A percentile compares a stretch with the other conserved stretches of the same genome.
Conservation (phyloP, 2,113 vertebrate species). For the Polypterus senegalus region DNA sequence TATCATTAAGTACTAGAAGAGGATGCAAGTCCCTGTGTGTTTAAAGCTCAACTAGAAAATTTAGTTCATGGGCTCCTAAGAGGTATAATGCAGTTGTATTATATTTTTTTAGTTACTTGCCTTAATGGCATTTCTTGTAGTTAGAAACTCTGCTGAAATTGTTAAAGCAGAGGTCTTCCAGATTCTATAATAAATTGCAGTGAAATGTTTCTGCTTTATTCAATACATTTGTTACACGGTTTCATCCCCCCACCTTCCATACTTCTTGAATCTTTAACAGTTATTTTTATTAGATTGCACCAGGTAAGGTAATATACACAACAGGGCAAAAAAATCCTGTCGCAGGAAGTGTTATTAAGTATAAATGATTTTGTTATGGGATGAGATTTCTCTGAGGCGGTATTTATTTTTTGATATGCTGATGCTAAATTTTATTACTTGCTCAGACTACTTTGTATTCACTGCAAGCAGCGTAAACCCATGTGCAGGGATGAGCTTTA, state of each 20-base stretch:
- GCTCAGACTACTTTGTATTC: constrained; percentile 42
- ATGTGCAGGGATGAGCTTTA: constrained; percentile 11
- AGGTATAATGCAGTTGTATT: no score
- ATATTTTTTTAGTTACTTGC: no score
- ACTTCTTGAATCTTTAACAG: constrained; percentile 53
- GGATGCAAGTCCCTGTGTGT: no score
- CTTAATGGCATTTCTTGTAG: no score
- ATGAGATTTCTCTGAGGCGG: constrained; percentile 54
- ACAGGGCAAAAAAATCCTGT: constrained; percentile 51
- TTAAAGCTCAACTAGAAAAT: no score
- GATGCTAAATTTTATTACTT: constrained; percentile 56
- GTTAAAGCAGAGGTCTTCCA: constrained; percentile 12
- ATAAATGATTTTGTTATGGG: constrained; percentile 62
- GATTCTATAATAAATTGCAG: constrained; percentile 55
- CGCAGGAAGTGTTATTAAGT: constrained; percentile 60
- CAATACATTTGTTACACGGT: constrained; percentile 31
- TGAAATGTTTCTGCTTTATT: constrained; percentile 60
- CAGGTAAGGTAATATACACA: constrained; percentile 59
- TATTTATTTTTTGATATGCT: constrained; percentile 54
- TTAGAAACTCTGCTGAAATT: no score
- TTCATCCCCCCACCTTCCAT: constrained; percentile 21
- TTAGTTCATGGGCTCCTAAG: no score
- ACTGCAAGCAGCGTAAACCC: background rate
- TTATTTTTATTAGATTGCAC: constrained; percentile 68
- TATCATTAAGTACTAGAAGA: no score